phyloP scores from a whole-genome alignment of 2,888 invertebrate genomes.

The Pollenia labialis region DNA sequence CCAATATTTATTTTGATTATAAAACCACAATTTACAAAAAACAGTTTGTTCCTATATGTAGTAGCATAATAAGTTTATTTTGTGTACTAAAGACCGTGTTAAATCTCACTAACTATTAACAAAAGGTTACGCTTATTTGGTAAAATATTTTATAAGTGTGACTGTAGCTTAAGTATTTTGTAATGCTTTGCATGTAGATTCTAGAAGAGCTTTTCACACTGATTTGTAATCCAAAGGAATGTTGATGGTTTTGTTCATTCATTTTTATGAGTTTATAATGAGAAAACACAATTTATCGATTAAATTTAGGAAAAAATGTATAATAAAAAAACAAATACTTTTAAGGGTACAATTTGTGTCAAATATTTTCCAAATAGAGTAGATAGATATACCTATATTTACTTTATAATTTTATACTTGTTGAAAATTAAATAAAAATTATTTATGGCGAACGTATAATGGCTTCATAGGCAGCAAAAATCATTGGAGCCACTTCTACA shows the following conservation, averaged over 20 bases:
- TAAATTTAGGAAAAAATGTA: neutral
- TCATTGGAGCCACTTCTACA: conserved; percentile 94
- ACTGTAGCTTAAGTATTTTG: conserved; percentile 14
- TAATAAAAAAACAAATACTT: conserved; percentile 22
- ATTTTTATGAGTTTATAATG: neutral
- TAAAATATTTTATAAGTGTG: too few relatives aligned
- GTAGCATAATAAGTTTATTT: too few relatives aligned
- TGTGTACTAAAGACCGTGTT: too few relatives aligned
- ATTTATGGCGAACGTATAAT: conserved; percentile 86
- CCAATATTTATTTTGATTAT: too few relatives aligned
- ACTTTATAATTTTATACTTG: conserved; percentile 25
- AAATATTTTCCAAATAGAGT: conserved; percentile 10
- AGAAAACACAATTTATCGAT: conserved; percentile 15
- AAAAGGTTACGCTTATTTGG: too few relatives aligned
- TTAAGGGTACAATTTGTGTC: conserved; percentile 1
- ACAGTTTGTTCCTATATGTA: too few relatives aligned
- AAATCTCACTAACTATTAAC: too few relatives aligned
- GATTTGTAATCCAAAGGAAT: conserved; percentile 46
- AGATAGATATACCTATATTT: conserved; percentile 5
- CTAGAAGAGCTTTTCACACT: neutral
- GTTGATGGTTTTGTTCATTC: conserved; percentile 25
- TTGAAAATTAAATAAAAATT: conserved; percentile 9
- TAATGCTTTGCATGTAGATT: conserved; percentile 13
- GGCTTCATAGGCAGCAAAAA: conserved; percentile 96
- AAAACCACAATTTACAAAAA: too few relatives aligned